Percentiles rank a stretch among this genome's conserved stretches.
Evolutionary conservation across 2,888 invertebrate species (phyloP).

Genomic region (Tortrix viridana): DNA sequence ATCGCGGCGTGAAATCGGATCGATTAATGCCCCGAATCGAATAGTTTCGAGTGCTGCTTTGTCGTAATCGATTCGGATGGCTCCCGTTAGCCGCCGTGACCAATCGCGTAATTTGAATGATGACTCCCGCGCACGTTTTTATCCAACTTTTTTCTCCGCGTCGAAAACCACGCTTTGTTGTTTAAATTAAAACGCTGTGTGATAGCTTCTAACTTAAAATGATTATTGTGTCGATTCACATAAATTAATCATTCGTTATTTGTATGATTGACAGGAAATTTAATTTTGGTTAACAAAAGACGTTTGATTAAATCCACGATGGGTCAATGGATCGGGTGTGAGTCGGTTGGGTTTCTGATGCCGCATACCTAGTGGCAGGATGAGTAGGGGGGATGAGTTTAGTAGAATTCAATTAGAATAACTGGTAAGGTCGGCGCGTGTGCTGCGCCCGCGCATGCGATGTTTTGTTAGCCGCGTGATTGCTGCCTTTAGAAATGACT

Average conservation of each 20-base stretch:
- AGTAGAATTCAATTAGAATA: constrained; percentile 38
- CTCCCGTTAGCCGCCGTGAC: constrained; percentile 62
- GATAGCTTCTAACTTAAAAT: constrained; percentile 37
- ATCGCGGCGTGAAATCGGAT: constrained; percentile 72
- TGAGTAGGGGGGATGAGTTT: constrained; percentile 32
- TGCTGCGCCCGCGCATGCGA: constrained; percentile 18
- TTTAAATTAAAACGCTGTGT: constrained; percentile 39
- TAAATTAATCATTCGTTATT: constrained; percentile 40
- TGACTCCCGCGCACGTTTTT: constrained; percentile 60
- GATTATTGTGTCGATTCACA: constrained; percentile 39
- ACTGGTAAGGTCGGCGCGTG: constrained; percentile 30
- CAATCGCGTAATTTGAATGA: constrained; percentile 65
- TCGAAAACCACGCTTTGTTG: constrained; percentile 38
- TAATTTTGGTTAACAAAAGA: constrained; percentile 38
- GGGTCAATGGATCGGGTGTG: constrained; percentile 35
- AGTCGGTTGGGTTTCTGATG: constrained; percentile 31
- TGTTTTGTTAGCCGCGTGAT: constrained; percentile 13
- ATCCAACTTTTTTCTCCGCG: constrained; percentile 49
- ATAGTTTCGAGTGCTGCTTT: constrained; percentile 59
- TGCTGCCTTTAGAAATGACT: constrained; percentile 33
- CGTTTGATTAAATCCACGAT: constrained; percentile 38
- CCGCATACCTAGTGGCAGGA: constrained; percentile 26
- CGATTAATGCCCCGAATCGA: constrained; percentile 64
- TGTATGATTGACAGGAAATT: constrained; percentile 39
- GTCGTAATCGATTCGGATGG: constrained; percentile 57